Evolutionary conservation across 2,113 vertebrate genomes (phyloP), one percentile per base, ranked within the genome.

Genomic region (Taxidea taxus): DNA sequence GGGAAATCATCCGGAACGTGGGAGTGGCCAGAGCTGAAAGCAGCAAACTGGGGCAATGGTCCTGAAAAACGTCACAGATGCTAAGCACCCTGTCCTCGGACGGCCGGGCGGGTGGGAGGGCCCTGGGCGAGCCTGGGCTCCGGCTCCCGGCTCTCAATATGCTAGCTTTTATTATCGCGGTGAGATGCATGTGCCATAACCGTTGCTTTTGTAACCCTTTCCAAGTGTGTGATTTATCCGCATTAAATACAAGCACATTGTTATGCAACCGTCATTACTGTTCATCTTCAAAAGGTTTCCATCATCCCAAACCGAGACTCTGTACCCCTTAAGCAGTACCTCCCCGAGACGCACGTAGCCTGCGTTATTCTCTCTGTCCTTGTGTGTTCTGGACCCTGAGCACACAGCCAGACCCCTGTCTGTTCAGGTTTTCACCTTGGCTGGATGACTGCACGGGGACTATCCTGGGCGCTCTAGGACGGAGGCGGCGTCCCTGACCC

Each of bases 241-340:
- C 37, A 2, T 31, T 42, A 39, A 31, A 21, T 34, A 13, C 10
- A 5, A 34, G 47, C 25, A 5, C 27, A 2, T 9, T 75, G 66
- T 39, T 3, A 1, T 8, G 9, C 39, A 11, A 12, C 29, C 2
- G 0, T 29, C 4, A 1, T 29, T 29, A 0, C 44, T 47, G 0
- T 27, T 25, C 0, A 0, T 27, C 39, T 60, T 56, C 27, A 64
- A 23, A 60, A 58, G 51, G 31, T 29, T 27, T 51, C 23, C 3
- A 2, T 87, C 14, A 2, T 56, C 34, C 90, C 60, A 20, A 29
- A 49, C 3, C 2, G 85, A 47, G 51, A 16, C 87, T 49, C 56
- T 56, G 39, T 37, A 18, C 23, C 31, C 21, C 3, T 6, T 20
- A 4, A 9, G 16, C 7, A 18, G 31, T 5, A 2, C 11, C 12